phyloP scores from a whole-genome alignment of 2,888 invertebrate genomes.

The Trachelus troglodyta region DNA sequence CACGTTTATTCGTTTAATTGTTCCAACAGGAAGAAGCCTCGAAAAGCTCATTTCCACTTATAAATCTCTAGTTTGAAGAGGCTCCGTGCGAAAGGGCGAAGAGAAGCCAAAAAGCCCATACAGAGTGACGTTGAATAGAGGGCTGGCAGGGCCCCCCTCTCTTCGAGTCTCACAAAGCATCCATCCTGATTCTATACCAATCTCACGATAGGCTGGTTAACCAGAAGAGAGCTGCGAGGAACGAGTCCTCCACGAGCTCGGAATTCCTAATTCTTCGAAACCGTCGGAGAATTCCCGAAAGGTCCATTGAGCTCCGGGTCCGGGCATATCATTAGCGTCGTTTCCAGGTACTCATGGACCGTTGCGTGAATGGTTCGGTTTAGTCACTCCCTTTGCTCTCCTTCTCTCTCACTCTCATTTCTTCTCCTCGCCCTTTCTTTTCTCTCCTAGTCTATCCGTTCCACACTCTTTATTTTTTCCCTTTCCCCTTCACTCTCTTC shows the following conservation, averaged over 20 bases:
- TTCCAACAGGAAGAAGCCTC: slow-evolving; percentile 57
- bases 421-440: slow-evolving; percentile 13
- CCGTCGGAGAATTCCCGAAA: slow-evolving; percentile 66
- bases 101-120: slow-evolving; percentile 1
- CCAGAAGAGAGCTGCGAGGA: slow-evolving; percentile 20
- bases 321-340: slow-evolving; percentile 65
- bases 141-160: too few relatives aligned
- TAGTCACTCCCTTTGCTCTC: slow-evolving; percentile 40
- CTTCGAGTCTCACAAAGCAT: slow-evolving; percentile 38
- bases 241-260: slow-evolving; percentile 52
- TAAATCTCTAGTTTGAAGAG: slow-evolving; percentile 50
- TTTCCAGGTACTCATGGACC: slow-evolving; percentile 53
- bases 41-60: slow-evolving; percentile 58
- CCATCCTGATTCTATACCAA: slow-evolving; percentile 32
- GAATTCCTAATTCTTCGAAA: slow-evolving; percentile 67
- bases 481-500: not conserved
- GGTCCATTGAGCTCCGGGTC: slow-evolving; percentile 58
- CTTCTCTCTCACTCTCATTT: slow-evolving; percentile 15
- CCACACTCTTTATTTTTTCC: not conserved
- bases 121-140: too few relatives aligned
- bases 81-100: slow-evolving; percentile 20
- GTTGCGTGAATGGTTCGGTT: slow-evolving; percentile 57
- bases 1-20: slow-evolving; percentile 52
- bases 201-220: not conserved
- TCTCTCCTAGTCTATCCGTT: slow-evolving; percentile 13